These are phyloP conservation scores for Entomobrya proxima DNA, from an alignment of 2,888 invertebrate species.

Conservation along the genomic window DNA sequence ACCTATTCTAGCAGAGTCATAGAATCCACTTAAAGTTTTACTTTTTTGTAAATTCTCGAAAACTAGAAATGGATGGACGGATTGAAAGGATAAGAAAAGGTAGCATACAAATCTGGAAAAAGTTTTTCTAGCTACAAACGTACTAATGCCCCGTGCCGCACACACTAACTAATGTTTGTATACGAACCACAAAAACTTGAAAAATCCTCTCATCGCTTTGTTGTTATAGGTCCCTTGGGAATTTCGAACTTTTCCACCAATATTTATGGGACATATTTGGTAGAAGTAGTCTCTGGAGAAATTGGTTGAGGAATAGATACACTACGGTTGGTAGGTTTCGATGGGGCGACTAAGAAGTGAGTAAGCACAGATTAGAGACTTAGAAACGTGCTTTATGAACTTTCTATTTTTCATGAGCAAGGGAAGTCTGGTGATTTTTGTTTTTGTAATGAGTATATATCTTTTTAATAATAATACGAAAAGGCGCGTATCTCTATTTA, in stretches of 20 bases:
- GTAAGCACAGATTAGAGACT: background rate
- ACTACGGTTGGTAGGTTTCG: constrained; percentile 1
- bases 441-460: constrained; percentile 17
- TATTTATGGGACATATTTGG: constrained; percentile 65
- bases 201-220: constrained; percentile 64
- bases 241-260: constrained; percentile 61
- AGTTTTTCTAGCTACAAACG: background rate
- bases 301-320: constrained; percentile 36
- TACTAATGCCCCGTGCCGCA: background rate
- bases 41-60: too few species aligned
- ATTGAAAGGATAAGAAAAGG: constrained; percentile 2
- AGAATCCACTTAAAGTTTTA: too few species aligned
- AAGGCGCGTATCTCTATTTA: too few species aligned
- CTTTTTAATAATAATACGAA: too few species aligned
- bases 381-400: background rate
- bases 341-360: background rate
- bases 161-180: constrained; percentile 39
- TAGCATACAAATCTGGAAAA: background rate
- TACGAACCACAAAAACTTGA: constrained; percentile 55
- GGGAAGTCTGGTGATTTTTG: background rate
- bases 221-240: constrained; percentile 61
- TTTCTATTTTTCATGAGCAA: background rate
- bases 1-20: too few species aligned
- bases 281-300: constrained; percentile 52
- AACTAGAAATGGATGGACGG: constrained; percentile 35